Percentiles rank a stretch among this genome's conserved stretches.
These are phyloP conservation scores for Phoenoteleia sp. DNA, from an alignment of 2,888 invertebrate genomes.

Conservation along the genomic window DNA sequence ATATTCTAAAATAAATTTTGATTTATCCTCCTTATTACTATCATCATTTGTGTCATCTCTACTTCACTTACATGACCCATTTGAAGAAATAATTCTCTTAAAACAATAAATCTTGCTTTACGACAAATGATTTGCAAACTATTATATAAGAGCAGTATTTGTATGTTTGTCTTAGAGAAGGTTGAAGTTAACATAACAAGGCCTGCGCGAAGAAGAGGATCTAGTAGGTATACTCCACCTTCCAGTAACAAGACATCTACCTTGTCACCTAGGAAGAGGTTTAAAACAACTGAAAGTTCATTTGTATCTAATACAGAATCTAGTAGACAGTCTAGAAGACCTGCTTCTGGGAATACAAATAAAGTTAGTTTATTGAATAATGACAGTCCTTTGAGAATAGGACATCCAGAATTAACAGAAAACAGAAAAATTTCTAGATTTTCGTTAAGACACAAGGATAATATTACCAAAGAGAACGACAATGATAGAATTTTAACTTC, in stretches of 20 bases:
- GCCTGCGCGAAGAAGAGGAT: slow-evolving; percentile 69
- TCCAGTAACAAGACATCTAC: slow-evolving; percentile 55
- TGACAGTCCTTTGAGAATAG: slow-evolving; percentile 78
- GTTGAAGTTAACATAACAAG: slow-evolving; percentile 69
- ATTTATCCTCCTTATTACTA: too few species aligned
- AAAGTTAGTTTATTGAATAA: slow-evolving; percentile 61
- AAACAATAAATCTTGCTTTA: too few species aligned
- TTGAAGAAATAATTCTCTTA: too few species aligned
- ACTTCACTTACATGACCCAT: too few species aligned
- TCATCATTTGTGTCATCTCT: too few species aligned
- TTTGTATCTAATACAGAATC: slow-evolving; percentile 18
- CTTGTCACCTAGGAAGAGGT: slow-evolving; percentile 34
- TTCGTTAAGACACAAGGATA: slow-evolving; percentile 60
- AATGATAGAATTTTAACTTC: slow-evolving; percentile 77
- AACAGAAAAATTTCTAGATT: slow-evolving; percentile 41
- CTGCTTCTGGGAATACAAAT: slow-evolving; percentile 53
- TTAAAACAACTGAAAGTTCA: slow-evolving; percentile 23
- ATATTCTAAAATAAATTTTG: too few species aligned
- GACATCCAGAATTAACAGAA: slow-evolving; percentile 67
- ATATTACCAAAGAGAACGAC: slow-evolving; percentile 50
- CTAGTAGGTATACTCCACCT: slow-evolving; percentile 71
- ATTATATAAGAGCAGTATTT: too few species aligned
- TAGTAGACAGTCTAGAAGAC: slow-evolving; percentile 71
- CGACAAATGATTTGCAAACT: too few species aligned
- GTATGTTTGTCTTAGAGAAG: too few species aligned